Evolutionary conservation across 2,113 vertebrate genomes (phyloP).

Genomic region (Esox niger): DNA sequence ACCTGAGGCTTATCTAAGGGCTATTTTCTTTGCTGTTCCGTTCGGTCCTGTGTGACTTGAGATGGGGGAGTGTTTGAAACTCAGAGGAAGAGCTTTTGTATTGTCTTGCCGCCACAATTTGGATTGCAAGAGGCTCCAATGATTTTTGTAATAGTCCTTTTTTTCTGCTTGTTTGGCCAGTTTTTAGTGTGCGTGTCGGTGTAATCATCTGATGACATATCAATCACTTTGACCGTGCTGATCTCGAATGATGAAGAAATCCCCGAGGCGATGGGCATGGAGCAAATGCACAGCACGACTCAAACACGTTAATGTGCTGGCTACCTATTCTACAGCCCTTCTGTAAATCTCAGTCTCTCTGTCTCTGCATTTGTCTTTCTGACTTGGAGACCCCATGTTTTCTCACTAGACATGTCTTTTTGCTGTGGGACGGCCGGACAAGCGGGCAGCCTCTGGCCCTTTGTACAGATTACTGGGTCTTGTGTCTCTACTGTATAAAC

Average conservation of each 20-base stretch:
- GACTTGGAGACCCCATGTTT: constrained; percentile 32
- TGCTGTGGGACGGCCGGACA: background rate
- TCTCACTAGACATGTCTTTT: constrained; percentile 36
- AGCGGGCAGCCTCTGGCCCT: constrained; percentile 19
- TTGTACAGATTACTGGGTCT: constrained; percentile 37
- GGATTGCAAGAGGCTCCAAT: constrained; percentile 26
- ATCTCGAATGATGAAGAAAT: constrained; percentile 9
- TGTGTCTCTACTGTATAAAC: too few species aligned
- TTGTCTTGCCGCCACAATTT: background rate
- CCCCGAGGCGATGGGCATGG: background rate
- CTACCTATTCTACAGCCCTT: constrained; percentile 9
- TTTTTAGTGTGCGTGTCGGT: constrained; percentile 41
- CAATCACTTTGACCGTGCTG: background rate
- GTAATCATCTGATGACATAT: background rate
- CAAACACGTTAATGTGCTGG: background rate
- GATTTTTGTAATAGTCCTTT: constrained; percentile 40
- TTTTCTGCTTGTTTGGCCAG: constrained; percentile 50
- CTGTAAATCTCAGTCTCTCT: too few species aligned
- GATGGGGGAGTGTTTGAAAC: background rate
- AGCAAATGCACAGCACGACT: background rate
- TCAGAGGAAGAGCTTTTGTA: background rate
- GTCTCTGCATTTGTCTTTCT: constrained; percentile 8
- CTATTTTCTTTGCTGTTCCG: constrained; percentile 10
- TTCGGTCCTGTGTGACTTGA: background rate
- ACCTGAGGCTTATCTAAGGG: constrained; percentile 15